Evolutionary conservation across 2,113 vertebrate genomes (phyloP), one percentile per base, ranked within the genome.

Genomic region (Anhinga anhinga): DNA sequence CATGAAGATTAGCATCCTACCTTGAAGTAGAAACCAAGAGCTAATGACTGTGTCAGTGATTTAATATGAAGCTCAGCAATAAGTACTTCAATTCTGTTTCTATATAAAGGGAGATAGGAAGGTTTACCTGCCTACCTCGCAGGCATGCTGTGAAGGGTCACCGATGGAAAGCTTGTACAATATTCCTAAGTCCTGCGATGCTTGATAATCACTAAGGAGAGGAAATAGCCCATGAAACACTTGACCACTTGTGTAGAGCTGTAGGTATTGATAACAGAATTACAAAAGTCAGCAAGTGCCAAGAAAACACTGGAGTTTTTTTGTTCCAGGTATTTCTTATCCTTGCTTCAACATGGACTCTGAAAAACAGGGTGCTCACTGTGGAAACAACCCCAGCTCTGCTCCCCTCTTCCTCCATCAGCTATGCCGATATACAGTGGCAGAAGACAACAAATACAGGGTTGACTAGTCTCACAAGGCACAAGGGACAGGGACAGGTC

Each of bases 231-330:
- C 2, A 0, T 40, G 59, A 45, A 91, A 83, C 22, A 38, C 66
- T 66, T 90, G 32, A 89, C 45, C 82, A 58, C 71, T 91, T 88
- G n/a, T 58, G 61, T 74, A 93, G 89, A 92, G 93, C 86, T 88
- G 56, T 36, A 91, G 65, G 63, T 80, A 40, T 56, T 82, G 56
- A 85, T 77, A 91, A 91, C 13, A 2, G 65, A 95, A 83, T 56
- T 72, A 78, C 27, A 70, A 3, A 82, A 91, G 76, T 82, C 94
- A 93, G 34, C 61, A 82, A 84, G 88, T 25, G 55, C 32, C 91
- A 95, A 84, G 56, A 69, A 92, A 88, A 70, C 22, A 36, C 22
- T 32, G 13, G 2, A 11, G 11, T 15, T 80, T 49, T 49, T 77
- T 49, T 93, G 66, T 82, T 93, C 89, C 59, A 91, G 66, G 3